Evolutionary conservation across 2,113 vertebrate species (phyloP).

Genomic region (Vicugna pacos): DNA sequence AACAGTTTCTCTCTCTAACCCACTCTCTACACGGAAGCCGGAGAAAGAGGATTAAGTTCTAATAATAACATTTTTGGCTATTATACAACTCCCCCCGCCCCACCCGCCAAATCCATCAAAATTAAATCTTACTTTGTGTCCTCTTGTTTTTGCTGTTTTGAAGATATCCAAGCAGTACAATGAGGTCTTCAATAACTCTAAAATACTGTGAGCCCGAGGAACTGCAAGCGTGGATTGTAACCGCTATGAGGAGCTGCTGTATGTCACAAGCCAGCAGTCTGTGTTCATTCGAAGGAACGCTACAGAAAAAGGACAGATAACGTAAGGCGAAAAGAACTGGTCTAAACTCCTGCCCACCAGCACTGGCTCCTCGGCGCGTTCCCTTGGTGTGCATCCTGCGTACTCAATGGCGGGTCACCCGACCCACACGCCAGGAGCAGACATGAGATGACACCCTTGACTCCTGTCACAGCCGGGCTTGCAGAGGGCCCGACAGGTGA

Average conservation of each 20-base stretch:
- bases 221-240: constrained; percentile 98
- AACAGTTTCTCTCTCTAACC: neutral
- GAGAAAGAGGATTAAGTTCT: neutral
- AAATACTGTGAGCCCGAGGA: constrained; percentile 98
- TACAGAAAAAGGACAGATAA: constrained; percentile 79
- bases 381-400: neutral
- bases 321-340: constrained; percentile 18
- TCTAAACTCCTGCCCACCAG: neutral
- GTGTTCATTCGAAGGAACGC: constrained; percentile 95
- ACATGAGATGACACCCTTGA: neutral
- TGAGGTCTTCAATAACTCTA: constrained; percentile 98
- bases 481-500: neutral
- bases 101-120: constrained; percentile 9
- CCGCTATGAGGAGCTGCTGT: constrained; percentile 95
- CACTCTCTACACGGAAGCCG: neutral
- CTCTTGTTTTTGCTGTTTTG: constrained; percentile 95
- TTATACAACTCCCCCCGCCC: neutral
- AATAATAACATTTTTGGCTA: constrained; percentile 18
- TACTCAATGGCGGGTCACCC: neutral
- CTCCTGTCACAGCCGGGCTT: neutral
- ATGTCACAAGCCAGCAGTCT: constrained; percentile 95
- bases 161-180: constrained; percentile 96
- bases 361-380: neutral
- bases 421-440: neutral
- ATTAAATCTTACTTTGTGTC: constrained; percentile 92